These are phyloP conservation scores for Leptosomus discolor DNA, from an alignment of 2,113 vertebrate genomes.

Conservation along the genomic window DNA sequence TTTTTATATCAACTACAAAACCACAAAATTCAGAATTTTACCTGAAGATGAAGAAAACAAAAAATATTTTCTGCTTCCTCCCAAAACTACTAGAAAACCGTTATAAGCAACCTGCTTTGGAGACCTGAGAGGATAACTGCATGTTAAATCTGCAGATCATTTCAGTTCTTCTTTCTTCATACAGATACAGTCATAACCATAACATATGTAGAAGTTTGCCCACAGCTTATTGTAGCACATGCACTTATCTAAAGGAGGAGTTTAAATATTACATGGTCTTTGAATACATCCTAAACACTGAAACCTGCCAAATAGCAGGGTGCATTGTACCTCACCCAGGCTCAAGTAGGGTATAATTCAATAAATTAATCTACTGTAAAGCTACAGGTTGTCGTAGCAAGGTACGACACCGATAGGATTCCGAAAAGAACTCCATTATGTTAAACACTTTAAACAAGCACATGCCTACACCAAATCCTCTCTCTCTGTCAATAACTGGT, in stretches of 20 bases:
- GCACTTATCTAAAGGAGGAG: neutral
- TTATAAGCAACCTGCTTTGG: neutral
- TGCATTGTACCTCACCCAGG: neutral
- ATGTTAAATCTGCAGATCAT: neutral
- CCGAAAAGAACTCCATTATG: neutral
- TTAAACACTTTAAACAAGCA: neutral
- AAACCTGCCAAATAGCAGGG: neutral
- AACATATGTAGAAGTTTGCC: neutral
- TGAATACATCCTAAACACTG: neutral
- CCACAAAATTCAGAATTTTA: neutral
- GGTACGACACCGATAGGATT: neutral
- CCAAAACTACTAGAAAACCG: neutral
- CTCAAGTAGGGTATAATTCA: neutral
- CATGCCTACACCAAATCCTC: neutral
- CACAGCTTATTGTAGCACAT: neutral
- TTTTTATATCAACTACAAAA: neutral
- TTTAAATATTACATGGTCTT: neutral
- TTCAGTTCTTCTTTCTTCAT: neutral
- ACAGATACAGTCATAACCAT: neutral
- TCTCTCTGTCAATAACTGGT: neutral
- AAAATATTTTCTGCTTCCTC: neutral
- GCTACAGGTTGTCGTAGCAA: neutral
- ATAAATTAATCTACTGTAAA: neutral
- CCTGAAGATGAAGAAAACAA: neutral
- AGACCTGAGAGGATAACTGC: neutral